Evolutionary conservation across 2,797 vertebrate genomes (phyloP), one percentile per base, ranked within the genome.

Genomic region (Babyrousa celebensis): DNA sequence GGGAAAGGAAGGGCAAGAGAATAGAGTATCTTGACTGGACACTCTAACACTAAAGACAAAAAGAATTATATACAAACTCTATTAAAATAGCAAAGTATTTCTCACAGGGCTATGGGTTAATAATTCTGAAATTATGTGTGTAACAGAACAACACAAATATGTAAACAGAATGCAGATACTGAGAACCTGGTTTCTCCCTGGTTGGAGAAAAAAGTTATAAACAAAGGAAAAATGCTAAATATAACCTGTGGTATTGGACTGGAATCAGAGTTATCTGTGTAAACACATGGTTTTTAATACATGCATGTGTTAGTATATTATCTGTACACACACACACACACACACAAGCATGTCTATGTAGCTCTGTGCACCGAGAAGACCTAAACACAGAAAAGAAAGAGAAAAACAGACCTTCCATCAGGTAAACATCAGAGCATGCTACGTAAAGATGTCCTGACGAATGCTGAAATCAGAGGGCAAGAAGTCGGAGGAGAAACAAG

Each of bases 221-320:
- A 91, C 25, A 56, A 80, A 86, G 17, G 52, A 94, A 58, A 92
- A 85, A 63, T 48, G 85, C 65, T 94, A 56, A 48, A 88, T 36
- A 1, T 79, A 78, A 48, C 36, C 58, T 72, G 8, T n/a, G 36
- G 15, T 78, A 32, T 21, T 52, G 65, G 23, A 25, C 16, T 94
- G 36, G 58, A 84, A 67, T 58, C 43, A 79, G 32, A 72, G 21
- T 27, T 40, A 54, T 9, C 63, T 36, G 27, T 56, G 77, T 8
- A 71, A 87, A 67, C 7, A 75, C 43, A 23, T 29, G 52, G 29
- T 36, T 92, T 72, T 48, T 43, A 56, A 56, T 7, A 62, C 10
- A 17, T 23, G 52, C 27, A 7, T 27, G 12, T 65, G 4, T 20
- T 1, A 4, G 1, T 20, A 6, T 29, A 18, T 20, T 36, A 36